Percentiles rank a stretch among this genome's conserved stretches.
Evolutionary conservation across 30 jellyfish, hydroid and myxozoan genomes (phyloP).

Genomic region (Rhopilema esculentum): DNA sequence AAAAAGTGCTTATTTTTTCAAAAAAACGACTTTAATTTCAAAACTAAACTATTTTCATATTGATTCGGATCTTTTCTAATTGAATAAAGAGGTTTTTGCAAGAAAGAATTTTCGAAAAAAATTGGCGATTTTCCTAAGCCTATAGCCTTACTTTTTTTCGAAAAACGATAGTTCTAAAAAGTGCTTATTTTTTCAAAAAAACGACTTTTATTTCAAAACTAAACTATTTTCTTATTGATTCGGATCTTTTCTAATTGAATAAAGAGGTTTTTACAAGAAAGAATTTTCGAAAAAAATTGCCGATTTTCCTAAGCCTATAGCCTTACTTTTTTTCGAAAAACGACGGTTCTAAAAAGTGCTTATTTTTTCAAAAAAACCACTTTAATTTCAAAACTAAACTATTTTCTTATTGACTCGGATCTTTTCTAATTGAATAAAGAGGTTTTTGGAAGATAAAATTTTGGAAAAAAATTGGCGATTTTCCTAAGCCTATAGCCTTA

Average conservation of each 20-base stretch:
- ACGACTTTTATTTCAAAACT: no score
- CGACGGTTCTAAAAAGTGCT: no score
- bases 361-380: no score
- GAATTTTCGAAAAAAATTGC: background rate
- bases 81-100: background rate
- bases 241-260: background rate
- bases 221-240: no score
- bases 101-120: background rate
- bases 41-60: background rate
- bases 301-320: background rate
- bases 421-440: no score
- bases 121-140: background rate
- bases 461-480: background rate
- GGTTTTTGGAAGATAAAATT: no score
- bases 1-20: background rate
- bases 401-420: no score
- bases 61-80: background rate
- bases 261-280: background rate
- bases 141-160: background rate
- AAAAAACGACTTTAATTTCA: no score
- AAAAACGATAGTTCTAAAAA: no score
- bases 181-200: background rate
- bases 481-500: background rate
- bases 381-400: no score
- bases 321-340: background rate